Evolutionary conservation across 2,113 vertebrate species (phyloP).

Genomic region (Siphamia tubifer): DNA sequence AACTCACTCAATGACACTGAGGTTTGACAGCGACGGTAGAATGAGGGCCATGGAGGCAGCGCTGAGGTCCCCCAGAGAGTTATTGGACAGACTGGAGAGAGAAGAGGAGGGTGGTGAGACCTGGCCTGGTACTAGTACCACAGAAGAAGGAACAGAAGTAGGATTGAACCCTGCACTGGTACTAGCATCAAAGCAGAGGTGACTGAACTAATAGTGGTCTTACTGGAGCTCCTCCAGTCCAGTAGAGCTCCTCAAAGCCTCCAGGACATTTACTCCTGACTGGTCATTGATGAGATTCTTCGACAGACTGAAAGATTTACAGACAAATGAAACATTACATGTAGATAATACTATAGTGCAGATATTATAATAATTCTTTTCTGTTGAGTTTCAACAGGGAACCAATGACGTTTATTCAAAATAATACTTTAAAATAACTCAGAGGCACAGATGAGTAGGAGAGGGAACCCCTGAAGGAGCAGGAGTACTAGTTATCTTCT

Average conservation of each 20-base stretch:
- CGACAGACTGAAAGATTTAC: slow-evolving; percentile 78
- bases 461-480: too few relatives aligned
- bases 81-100: slow-evolving; percentile 80
- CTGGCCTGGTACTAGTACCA: background rate
- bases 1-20: slow-evolving; percentile 85
- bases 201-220: slow-evolving; percentile 64
- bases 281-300: slow-evolving; percentile 73
- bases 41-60: slow-evolving; percentile 73
- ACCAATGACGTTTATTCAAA: too few relatives aligned
- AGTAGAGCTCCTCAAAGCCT: slow-evolving; percentile 74
- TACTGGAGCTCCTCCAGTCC: slow-evolving; percentile 84
- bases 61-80: slow-evolving; percentile 75
- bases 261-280: slow-evolving; percentile 76
- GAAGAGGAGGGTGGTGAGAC: background rate
- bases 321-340: background rate
- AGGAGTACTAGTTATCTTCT: too few relatives aligned
- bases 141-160: background rate
- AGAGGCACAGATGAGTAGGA: too few relatives aligned
- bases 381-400: too few relatives aligned
- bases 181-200: background rate
- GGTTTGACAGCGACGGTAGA: slow-evolving; percentile 66
- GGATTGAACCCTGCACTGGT: background rate
- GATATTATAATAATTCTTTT: too few relatives aligned
- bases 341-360: background rate
- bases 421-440: too few relatives aligned